A percentile compares a stretch with the other conserved stretches of the same genome.
Conservation (phyloP, 2,888 invertebrate species). For the Rotaria socialis region DNA sequence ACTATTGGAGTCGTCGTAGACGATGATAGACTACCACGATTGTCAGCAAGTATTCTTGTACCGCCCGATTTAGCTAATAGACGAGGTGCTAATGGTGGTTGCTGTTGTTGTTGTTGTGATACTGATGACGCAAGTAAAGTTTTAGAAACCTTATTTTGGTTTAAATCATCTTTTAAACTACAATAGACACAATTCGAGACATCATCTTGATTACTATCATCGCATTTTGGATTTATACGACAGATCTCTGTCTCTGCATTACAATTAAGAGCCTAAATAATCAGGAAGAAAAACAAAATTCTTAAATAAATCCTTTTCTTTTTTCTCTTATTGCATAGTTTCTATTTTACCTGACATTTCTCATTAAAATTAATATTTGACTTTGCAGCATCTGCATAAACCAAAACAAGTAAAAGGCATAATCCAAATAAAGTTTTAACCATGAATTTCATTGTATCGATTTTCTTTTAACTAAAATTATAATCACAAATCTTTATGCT, state of each 20-base stretch:
- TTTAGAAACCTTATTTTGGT: no score
- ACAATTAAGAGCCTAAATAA: neutral
- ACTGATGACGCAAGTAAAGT: no score
- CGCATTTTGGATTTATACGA: neutral
- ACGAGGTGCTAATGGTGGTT: neutral
- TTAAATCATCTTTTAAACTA: neutral
- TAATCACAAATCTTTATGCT: neutral
- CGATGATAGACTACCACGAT: neutral
- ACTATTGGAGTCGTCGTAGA: neutral
- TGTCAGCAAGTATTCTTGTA: neutral
- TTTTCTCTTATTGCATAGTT: no score
- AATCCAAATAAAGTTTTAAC: neutral
- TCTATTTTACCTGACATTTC: neutral
- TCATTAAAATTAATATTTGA: neutral
- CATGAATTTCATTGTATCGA: neutral
- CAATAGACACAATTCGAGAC: constrained; percentile 3
- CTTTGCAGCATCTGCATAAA: neutral
- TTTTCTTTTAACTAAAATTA: neutral
- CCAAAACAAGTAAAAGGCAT: neutral
- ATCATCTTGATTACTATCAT: neutral
- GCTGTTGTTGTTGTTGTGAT: neutral
- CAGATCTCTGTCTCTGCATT: neutral
- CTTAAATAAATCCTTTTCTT: no score
- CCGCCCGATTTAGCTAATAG: neutral
- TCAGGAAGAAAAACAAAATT: neutral